Conservation (phyloP, 2,113 vertebrate genomes). For the Macroglossus sobrinus region DNA sequence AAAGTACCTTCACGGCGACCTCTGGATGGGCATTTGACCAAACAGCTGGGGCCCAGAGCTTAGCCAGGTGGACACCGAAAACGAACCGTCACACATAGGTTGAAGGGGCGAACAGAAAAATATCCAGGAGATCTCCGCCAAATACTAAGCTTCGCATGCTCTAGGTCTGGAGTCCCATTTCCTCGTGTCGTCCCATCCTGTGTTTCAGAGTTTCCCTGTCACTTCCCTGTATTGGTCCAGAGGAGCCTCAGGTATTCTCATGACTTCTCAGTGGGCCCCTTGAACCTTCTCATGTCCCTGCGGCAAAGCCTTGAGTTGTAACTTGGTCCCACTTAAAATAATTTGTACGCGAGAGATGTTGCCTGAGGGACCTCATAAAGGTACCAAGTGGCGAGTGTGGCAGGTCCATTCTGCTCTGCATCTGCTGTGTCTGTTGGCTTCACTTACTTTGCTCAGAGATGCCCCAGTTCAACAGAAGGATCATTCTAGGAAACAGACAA, state of each 20-base stretch:
- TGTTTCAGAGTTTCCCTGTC: not conserved
- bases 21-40: not conserved
- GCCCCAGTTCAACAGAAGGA: not conserved
- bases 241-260: not conserved
- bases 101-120: not conserved
- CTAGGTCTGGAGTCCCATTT: not conserved
- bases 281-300: not conserved
- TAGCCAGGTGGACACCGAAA: not conserved
- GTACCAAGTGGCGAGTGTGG: rapidly evolving
- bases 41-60: not conserved
- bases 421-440: too few species aligned
- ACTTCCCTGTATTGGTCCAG: not conserved
- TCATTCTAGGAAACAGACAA: not conserved
- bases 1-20: not conserved
- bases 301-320: not conserved
- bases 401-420: rapidly evolving
- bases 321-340: not conserved
- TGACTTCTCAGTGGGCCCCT: not conserved
- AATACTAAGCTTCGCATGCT: not conserved
- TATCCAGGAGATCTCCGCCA: not conserved
- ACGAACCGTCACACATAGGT: not conserved
- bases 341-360: not conserved
- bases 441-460: not conserved
- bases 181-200: not conserved
- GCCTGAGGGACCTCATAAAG: rapidly evolving